phyloP scores from a whole-genome alignment of 2,113 vertebrate species.

The Neolamprologus longior region DNA sequence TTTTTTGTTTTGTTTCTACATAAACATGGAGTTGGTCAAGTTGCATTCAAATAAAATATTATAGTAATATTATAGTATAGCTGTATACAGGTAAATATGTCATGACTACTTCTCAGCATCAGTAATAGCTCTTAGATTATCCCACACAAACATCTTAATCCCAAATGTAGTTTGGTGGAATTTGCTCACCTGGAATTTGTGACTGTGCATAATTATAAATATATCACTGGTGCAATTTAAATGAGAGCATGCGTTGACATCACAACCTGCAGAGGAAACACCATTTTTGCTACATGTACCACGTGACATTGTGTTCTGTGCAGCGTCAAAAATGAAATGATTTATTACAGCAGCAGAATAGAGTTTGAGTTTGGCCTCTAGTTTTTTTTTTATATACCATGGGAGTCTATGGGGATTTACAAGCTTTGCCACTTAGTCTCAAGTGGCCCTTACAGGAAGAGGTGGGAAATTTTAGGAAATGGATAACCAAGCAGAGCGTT shows the following conservation, averaged over 20 bases:
- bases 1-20: not conserved
- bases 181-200: not conserved
- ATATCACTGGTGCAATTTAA: not conserved
- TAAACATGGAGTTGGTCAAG: not conserved
- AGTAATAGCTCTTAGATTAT: not conserved
- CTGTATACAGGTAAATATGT: not conserved
- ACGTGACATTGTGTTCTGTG: not conserved
- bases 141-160: not conserved
- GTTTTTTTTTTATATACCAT: not conserved
- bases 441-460: not conserved
- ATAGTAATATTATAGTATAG: too few relatives aligned
- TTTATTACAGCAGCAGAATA: not conserved
- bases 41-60: not conserved
- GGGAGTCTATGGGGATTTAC: not conserved
- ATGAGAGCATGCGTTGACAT: not conserved
- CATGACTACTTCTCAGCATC: not conserved
- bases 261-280: not conserved
- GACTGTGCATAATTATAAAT: not conserved
- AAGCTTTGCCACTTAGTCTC: not conserved
- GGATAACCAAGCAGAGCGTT: not conserved
- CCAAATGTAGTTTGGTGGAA: not conserved
- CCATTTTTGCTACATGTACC: not conserved
- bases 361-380: not conserved
- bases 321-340: not conserved
- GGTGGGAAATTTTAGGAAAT: not conserved